Base-by-base conservation (phyloP, 2,113 vertebrate genomes). In the Notarius lentiginosus region DNA sequence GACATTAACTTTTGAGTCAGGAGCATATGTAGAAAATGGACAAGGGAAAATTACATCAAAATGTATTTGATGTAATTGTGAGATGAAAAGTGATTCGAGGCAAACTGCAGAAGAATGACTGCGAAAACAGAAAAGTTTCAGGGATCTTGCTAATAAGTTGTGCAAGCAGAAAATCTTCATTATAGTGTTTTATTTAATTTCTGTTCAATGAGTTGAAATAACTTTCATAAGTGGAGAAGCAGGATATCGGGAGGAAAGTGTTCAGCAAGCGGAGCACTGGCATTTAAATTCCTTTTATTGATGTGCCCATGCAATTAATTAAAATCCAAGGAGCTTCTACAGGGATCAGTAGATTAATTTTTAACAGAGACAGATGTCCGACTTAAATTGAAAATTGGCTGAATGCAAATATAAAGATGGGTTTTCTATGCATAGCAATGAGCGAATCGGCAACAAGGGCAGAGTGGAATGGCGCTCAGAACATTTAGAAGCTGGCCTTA, bases 371-470 rank as follows among this genome's bases (percentile, higher is more conserved):
- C 95, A 95, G 93, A 95, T 94, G 93, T 94, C 93, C 77, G 89
- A 94, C 91, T 93, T 95, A 92, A 93, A 94, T 87, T 86, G 90
- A 92, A 93, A 94, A 94, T 94, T 93, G 92, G 93, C 92, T 91
- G 87, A 90, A 94, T 95, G 93, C 91, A 92, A 94, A 94, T 92
- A 90, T 93, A 92, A 93, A 90, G 91, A 91, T 89, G 91, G 27
- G 61, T 91, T 94, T 93, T 95, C 91, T 91, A 91, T 94, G 93
- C 92, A 95, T 94, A 94, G 90, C 90, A 94, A 95, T 95, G 91
- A 94, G 93, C 88, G 88, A 91, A 93, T 92, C 92, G 93, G 91
- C 90, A 88, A 92, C 86, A 90, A 83, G 88, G 91, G 84, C 89
- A 89, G 89, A 92, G 86, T 65, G 88, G 91, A 93, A 92, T 90